These are phyloP conservation scores for Lordiphosa clarofinis DNA, from an alignment of 1,140 invertebrate genomes.

Conservation along the genomic window DNA sequence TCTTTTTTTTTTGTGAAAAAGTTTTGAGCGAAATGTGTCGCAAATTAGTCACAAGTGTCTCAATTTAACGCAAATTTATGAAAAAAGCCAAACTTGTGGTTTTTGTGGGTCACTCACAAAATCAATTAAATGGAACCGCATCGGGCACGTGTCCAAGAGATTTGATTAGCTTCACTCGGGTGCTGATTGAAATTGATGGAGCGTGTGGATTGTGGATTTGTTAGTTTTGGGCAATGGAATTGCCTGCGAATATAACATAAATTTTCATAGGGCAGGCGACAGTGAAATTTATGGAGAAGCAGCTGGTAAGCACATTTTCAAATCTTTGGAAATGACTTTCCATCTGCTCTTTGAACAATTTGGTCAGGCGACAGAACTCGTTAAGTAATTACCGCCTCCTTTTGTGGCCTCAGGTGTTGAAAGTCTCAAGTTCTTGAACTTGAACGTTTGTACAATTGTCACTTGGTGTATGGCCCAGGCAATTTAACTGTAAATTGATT, in stretches of 20 bases:
- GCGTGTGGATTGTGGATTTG: conserved; percentile 23
- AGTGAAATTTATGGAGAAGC: conserved; percentile 16
- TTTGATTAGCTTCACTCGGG: conserved; percentile 54
- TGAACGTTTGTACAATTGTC: too few species aligned
- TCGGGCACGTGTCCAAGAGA: conserved; percentile 43
- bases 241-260: conserved; percentile 42
- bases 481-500: too few species aligned
- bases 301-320: conserved; percentile 4
- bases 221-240: conserved; percentile 19
- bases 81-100: conserved; percentile 7
- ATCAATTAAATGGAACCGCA: conserved; percentile 58
- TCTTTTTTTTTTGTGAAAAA: conserved; percentile 25
- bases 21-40: conserved; percentile 59
- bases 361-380: too few species aligned
- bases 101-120: conserved; percentile 65
- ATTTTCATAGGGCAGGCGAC: conserved; percentile 30
- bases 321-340: too few species aligned
- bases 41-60: conserved; percentile 72
- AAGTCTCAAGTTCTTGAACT: too few species aligned
- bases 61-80: conserved; percentile 64
- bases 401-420: too few species aligned
- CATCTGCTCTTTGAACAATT: too few species aligned
- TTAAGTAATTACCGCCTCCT: too few species aligned
- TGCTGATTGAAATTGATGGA: conserved; percentile 66
- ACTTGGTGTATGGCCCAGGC: too few species aligned